phyloP scores from a whole-genome alignment of 2,888 invertebrate species.

The Spilarctia lutea region DNA sequence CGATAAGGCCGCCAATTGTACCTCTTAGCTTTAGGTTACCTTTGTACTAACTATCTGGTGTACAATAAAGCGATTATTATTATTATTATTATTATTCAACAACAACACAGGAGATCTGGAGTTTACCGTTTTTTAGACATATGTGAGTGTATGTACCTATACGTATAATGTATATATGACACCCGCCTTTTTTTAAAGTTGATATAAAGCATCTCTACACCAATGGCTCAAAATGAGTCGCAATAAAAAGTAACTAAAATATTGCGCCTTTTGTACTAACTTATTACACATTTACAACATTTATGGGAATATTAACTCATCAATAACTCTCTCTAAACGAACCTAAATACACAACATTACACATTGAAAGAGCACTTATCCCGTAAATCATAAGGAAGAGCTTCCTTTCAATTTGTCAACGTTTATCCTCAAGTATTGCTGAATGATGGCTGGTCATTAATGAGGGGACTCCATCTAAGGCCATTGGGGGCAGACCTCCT shows the following conservation, averaged over 20 bases:
- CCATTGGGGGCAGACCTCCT: conserved; percentile 74
- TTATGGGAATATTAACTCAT: conserved; percentile 24
- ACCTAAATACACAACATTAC: conserved; percentile 28
- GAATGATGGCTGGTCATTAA: conserved; percentile 78
- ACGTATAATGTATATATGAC: no score
- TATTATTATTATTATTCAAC: no score
- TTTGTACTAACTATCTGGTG: no score
- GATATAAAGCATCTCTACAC: neutral
- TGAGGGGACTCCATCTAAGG: conserved; percentile 67
- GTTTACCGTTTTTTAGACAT: no score
- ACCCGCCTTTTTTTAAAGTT: neutral
- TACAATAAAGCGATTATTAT: no score
- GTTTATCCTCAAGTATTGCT: conserved; percentile 69
- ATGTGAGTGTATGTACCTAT: no score
- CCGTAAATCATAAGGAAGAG: conserved; percentile 75
- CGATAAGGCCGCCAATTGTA: no score
- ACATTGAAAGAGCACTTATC: conserved; percentile 49
- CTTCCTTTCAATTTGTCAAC: conserved; percentile 80
- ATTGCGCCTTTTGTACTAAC: conserved; percentile 8
- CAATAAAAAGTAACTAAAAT: neutral
- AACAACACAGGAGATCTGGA: no score
- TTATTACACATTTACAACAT: neutral
- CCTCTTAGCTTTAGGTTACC: no score
- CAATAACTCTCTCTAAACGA: conserved; percentile 29
- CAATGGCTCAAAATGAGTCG: neutral